Percentiles rank a stretch among this genome's conserved stretches.
These are phyloP conservation scores for Phortica variegata DNA, from an alignment of 1,140 invertebrate genomes.

Conservation along the genomic window DNA sequence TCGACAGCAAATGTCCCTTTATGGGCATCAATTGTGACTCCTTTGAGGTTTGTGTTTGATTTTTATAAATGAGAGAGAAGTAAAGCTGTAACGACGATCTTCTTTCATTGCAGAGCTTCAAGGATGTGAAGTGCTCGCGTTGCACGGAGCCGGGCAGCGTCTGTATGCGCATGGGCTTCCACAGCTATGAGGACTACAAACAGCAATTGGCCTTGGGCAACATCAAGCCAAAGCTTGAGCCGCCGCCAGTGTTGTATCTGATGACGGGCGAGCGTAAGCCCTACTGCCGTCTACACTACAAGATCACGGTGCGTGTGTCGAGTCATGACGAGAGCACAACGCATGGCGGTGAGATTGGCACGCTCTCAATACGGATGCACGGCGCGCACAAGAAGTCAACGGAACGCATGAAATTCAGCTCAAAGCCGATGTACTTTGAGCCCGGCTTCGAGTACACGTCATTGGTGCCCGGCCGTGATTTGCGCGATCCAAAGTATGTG, in stretches of 20 bases:
- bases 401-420: slow-evolving; percentile 61
- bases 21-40: slow-evolving; percentile 74
- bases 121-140: slow-evolving; percentile 71
- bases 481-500: slow-evolving; percentile 65
- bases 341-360: slow-evolving; percentile 78
- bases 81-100: neutral
- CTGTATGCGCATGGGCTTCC: slow-evolving; percentile 71
- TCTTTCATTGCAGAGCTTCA: slow-evolving; percentile 63
- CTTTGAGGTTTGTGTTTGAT: slow-evolving; percentile 62
- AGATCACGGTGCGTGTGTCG: slow-evolving; percentile 72
- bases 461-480: slow-evolving; percentile 67
- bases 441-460: slow-evolving; percentile 71
- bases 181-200: slow-evolving; percentile 62
- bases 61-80: neutral
- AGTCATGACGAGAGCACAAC: slow-evolving; percentile 68
- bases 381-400: slow-evolving; percentile 61
- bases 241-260: slow-evolving; percentile 62
- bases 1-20: slow-evolving; percentile 74
- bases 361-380: slow-evolving; percentile 64
- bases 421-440: slow-evolving; percentile 62
- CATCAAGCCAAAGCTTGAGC: slow-evolving; percentile 61
- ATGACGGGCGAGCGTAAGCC: slow-evolving; percentile 68
- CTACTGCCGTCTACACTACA: slow-evolving; percentile 77
- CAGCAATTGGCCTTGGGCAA: slow-evolving; percentile 49
- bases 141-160: slow-evolving; percentile 65